Base-by-base conservation (phyloP, 2,888 invertebrate genomes). In the Seira musarum region DNA sequence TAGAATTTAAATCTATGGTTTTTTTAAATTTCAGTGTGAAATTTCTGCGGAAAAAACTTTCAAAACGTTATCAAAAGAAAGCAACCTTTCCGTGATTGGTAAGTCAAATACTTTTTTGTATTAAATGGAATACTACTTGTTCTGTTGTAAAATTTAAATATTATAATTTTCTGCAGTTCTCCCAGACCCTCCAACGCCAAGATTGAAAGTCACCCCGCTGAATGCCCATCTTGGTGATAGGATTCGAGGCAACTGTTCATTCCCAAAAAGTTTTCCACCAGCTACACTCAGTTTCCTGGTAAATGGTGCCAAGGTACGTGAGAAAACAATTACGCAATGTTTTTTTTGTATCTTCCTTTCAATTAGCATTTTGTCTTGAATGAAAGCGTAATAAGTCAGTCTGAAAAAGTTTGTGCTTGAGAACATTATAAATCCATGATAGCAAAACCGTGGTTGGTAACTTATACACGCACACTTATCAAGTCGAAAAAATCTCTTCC, bases 1-100 rank as follows among this genome's bases (percentile, higher is more conserved):
- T 49, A 49, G 15, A 49, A 10, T 49, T 49, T 49, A 15, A 49
- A 60, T 21, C 21, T 8, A 60, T 21, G 21, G 22, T 21, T 21
- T 64, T n/a, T n/a, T n/a, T n/a, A n/a, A 61, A 25, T n/a, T n/a
- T n/a, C n/a, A n/a, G 64, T 82, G 82, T 40, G 82, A 82, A 63
- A 61, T 82, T 19, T 73, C 77, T n/a, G 80, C 80, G 22, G 82
- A 82, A 53, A 66, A 79, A 40, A 77, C 82, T 2, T 82, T 80
- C 46, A 76, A 80, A 72, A 82, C 82, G 1, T 35, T 82, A 66
- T 64, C 64, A 24, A 61, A 72, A 17, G 80, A 82, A 67, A 77
- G 82, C 6, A 80, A 80, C 66, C 69, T 82, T 61, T 70, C 80
- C 63, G 76, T 82, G 15, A 80, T 80, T 15, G 82, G 82, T 82